Base-by-base conservation (phyloP, 1,140 invertebrate genomes). In the Bemisia tabaci region DNA sequence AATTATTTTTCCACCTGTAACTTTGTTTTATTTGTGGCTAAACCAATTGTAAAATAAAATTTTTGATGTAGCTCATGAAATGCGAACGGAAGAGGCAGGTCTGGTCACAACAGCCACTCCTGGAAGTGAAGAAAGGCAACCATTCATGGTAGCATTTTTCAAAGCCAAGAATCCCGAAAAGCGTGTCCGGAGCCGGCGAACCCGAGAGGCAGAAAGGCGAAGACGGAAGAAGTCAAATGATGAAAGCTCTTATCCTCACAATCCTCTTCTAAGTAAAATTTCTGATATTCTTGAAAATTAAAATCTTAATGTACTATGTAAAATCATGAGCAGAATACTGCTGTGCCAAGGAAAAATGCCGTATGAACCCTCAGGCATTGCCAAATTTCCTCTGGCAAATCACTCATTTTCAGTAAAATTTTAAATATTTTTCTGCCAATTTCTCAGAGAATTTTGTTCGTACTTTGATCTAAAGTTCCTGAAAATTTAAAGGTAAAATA, bases 61-160 rank as follows among this genome's bases (percentile, higher is more conserved):
- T n/a, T n/a, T n/a, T n/a, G n/a, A n/a, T n/a, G n/a, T 77, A 87
- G 92, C 85, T 63, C 85, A 88, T 62, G 89, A 94, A 76, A 79
- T 93, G 12, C 85, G 87, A 71, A 85, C 91, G 2, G 87, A 90
- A 73, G 89, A 92, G 69, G 85, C 93, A 67, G 92, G 93, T 2
- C 77, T 95, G 22, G 84, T 92, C 17, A 65, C 70, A n/a, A 65
- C 67, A 12, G 88, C 86, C 63, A 82, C 83, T 1, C 62, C 62
- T 27, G 88, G 87, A 0, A 81, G 87, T 59, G 87, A 89, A 71
- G 89, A 92, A 68, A 88, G 87, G 70, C 90, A 94, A 74, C 91
- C 93, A 0, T 94, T 95, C 77, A 84, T 94, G 83, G 90, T 92
- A 5, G 89, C 87, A 1, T 95, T 91, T 75, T 86, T 94, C 70